phyloP scores from a whole-genome alignment of 2,113 vertebrate genomes.

The Protomyctophum bolini region DNA sequence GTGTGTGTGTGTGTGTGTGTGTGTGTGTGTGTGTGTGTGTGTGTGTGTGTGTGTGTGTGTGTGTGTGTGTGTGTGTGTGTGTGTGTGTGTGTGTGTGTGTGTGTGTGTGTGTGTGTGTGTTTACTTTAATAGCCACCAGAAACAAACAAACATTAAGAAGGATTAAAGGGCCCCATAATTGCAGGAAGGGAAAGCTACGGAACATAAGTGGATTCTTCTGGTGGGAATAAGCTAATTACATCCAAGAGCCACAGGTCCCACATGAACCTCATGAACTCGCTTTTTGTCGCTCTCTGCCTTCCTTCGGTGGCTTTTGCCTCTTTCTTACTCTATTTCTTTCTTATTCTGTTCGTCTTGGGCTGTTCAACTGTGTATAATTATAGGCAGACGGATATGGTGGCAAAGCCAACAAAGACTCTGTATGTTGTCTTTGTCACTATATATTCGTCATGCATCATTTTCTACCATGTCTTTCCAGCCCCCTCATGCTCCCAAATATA shows the following conservation, averaged over 20 bases:
- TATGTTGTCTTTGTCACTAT: too few species aligned
- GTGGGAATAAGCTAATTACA: conserved; percentile 60
- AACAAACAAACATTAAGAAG: conserved; percentile 55
- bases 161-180: conserved; percentile 54
- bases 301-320: neutral
- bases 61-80: neutral
- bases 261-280: conserved; percentile 43
- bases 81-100: too few species aligned
- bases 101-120: conserved; percentile 5
- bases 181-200: conserved; percentile 54
- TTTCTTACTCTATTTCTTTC: neutral
- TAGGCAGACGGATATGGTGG: too few species aligned
- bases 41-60: conserved; percentile 5
- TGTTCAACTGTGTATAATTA: neutral
- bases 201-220: conserved; percentile 52
- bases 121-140: conserved; percentile 38
- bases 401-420: too few species aligned
- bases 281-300: neutral
- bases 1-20: neutral
- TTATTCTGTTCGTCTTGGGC: neutral
- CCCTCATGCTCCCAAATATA: too few species aligned
- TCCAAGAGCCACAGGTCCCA: conserved; percentile 38
- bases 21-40: conserved; percentile 4
- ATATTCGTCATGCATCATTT: too few species aligned
- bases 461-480: too few species aligned